phyloP scores from a whole-genome alignment of 2,888 invertebrate species.

The Drosophila mimetica region DNA sequence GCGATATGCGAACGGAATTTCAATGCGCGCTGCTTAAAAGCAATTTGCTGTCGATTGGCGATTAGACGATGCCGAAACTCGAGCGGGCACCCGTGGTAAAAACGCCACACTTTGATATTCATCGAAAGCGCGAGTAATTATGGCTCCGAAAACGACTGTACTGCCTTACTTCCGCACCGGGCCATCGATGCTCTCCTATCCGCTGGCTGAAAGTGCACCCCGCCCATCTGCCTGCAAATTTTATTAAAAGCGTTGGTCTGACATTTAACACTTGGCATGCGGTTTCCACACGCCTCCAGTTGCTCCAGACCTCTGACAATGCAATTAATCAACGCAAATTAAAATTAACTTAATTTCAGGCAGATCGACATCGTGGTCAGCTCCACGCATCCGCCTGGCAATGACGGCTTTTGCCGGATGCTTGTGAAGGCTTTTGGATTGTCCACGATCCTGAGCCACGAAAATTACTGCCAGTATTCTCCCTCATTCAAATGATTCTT shows the following conservation, averaged over 20 bases:
- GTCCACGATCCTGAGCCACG: no score
- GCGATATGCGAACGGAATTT: conserved; percentile 58
- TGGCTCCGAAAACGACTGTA: conserved; percentile 1
- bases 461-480: no score
- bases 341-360: conserved; percentile 73
- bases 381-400: conserved; percentile 1
- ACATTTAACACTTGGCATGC: conserved; percentile 75
- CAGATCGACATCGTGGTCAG: conserved; percentile 60
- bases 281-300: conserved; percentile 44
- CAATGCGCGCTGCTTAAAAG: conserved; percentile 66
- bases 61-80: conserved; percentile 32
- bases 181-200: not conserved
- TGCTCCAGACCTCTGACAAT: conserved; percentile 51
- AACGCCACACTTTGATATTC: conserved; percentile 19
- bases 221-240: conserved; percentile 51
- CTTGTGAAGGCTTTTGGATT: not conserved
- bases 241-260: conserved; percentile 58
- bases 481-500: no score
- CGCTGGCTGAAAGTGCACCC: conserved; percentile 30
- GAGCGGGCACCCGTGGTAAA: conserved; percentile 41
- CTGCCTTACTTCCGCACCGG: conserved; percentile 1
- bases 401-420: not conserved
- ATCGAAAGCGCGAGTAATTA: conserved; percentile 16
- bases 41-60: conserved; percentile 56
- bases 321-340: conserved; percentile 79